A percentile compares a stretch with the other conserved stretches of the same genome.
phyloP scores from a whole-genome alignment of 2,797 vertebrate genomes.

The Alca torda region DNA sequence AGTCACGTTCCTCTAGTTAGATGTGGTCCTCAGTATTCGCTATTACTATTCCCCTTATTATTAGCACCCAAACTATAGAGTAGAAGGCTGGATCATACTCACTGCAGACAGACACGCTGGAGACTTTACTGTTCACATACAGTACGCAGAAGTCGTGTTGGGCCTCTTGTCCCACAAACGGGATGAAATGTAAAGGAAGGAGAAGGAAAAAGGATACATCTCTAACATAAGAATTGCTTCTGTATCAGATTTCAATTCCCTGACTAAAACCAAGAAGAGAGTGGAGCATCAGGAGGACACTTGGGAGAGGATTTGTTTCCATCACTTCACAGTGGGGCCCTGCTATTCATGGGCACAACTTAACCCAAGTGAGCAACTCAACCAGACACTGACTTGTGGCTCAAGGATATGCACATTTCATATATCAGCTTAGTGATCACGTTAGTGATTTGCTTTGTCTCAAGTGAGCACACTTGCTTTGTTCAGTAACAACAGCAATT shows the following conservation, averaged over 20 bases:
- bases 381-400: not conserved
- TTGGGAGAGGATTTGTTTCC: not conserved
- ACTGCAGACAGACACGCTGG: not conserved
- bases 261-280: not conserved
- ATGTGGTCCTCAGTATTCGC: not conserved
- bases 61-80: not conserved
- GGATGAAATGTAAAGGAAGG: not conserved
- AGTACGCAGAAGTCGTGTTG: rapidly evolving
- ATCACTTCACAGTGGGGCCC: not conserved
- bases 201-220: not conserved
- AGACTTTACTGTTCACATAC: not conserved
- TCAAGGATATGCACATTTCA: not conserved
- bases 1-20: not conserved
- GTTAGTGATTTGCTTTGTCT: not conserved
- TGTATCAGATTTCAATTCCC: not conserved
- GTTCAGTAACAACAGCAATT: not conserved
- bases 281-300: not conserved
- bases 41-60: not conserved
- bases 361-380: not conserved
- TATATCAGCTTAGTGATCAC: not conserved
- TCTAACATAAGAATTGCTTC: not conserved
- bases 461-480: not conserved
- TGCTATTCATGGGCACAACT: not conserved
- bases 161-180: not conserved
- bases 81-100: not conserved